These are phyloP conservation scores for Cetoscarus ocellatus DNA, from an alignment of 2,797 vertebrate genomes.

Conservation along the genomic window DNA sequence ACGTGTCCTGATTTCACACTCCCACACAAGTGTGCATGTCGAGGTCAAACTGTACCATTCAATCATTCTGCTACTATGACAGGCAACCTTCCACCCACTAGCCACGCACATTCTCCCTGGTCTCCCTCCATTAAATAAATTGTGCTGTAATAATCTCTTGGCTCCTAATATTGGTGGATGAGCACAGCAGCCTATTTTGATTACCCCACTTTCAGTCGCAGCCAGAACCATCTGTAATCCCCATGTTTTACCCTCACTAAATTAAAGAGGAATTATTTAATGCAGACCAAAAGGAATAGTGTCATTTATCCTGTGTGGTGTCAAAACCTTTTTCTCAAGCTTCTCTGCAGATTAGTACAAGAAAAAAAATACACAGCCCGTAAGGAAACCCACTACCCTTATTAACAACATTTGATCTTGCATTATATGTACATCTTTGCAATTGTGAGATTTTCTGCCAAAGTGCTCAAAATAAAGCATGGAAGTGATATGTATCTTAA, in stretches of 20 bases:
- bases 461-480: too few relatives aligned
- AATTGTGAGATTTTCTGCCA: neutral
- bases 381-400: neutral
- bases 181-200: conserved; percentile 83
- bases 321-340: conserved; percentile 33
- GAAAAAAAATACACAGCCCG: neutral
- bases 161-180: conserved; percentile 83
- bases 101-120: conserved; percentile 68
- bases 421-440: too few relatives aligned
- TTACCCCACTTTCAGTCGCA: conserved; percentile 84
- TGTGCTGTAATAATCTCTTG: conserved; percentile 88
- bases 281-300: conserved; percentile 53
- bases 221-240: conserved; percentile 81
- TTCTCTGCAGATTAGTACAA: conserved; percentile 40
- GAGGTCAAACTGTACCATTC: conserved; percentile 73
- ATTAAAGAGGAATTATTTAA: conserved; percentile 80
- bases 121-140: conserved; percentile 89
- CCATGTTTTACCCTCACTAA: conserved; percentile 78
- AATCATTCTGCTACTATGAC: conserved; percentile 76
- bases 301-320: conserved; percentile 56
- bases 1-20: conserved; percentile 63
- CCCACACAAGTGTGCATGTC: conserved; percentile 59
- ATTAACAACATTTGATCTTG: neutral
- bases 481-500: too few relatives aligned
- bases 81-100: conserved; percentile 67